These are phyloP conservation scores for Neosalanx taihuensis DNA, from an alignment of 2,797 vertebrate genomes.

Conservation along the genomic window DNA sequence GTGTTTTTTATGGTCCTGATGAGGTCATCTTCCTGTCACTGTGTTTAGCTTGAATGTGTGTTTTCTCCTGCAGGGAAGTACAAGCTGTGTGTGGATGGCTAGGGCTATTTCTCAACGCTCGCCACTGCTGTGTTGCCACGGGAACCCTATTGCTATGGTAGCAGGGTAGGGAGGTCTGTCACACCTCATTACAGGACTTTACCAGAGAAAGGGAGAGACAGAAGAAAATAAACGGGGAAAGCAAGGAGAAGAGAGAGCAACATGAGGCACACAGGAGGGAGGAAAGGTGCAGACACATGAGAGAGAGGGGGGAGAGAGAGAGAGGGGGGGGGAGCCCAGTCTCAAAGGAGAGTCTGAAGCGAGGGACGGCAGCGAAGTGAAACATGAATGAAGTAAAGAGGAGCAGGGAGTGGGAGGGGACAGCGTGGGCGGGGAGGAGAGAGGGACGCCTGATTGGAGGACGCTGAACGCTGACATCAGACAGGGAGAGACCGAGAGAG, in stretches of 20 bases:
- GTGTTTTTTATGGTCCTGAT: not conserved
- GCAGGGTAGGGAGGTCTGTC: conserved; percentile 63
- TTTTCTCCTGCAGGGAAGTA: not conserved
- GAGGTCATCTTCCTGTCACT: not conserved
- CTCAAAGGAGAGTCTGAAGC: not conserved
- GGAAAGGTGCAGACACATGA: conserved; percentile 32
- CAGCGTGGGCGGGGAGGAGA: conserved; percentile 14
- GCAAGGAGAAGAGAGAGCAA: not conserved
- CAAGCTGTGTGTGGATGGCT: conserved; percentile 22
- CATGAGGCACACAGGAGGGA: conserved; percentile 39
- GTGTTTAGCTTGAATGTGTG: conserved; percentile 1
- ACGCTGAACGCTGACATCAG: not conserved
- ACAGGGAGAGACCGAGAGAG: not conserved
- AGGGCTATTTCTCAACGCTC: conserved; percentile 35
- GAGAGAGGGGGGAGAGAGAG: conserved; percentile 53
- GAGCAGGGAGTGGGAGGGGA: conserved; percentile 3
- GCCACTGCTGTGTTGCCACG: conserved; percentile 56
- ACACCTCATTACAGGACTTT: conserved; percentile 71
- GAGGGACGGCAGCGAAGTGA: not conserved
- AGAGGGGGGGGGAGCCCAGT: conserved; percentile 31
- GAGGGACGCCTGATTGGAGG: conserved; percentile 3
- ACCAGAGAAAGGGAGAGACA: not conserved
- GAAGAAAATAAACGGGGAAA: conserved; percentile 29
- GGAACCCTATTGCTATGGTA: conserved; percentile 69
- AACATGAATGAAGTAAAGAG: conserved; percentile 11